Base-by-base conservation (phyloP, 2,113 vertebrate genomes). In the Notiomystis cincta region DNA sequence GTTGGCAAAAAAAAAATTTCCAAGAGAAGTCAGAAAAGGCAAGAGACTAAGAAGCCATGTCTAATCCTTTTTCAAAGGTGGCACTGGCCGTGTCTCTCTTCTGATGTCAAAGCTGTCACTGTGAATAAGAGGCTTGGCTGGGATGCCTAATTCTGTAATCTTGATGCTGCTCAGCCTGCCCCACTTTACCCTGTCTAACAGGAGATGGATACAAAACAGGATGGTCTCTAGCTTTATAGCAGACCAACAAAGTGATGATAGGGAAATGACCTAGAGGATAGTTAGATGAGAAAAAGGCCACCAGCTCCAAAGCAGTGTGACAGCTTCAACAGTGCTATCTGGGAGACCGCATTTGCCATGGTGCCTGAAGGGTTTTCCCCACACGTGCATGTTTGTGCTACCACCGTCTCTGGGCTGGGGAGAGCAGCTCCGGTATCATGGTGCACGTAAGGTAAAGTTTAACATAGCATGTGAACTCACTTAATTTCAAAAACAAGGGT, bases 311-410 rank as follows among this genome's bases (percentile, higher is more conserved):
- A 56, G 51, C 2, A 56, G 44, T 15, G 11, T 3, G 35, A 22
- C 48, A 77, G 24, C 24, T 77, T 91, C 57, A 70, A 33, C n/a
- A 70, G 7, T 1, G 10, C 70, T 85, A 58, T 27, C 31, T 42
- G 37, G 50, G 30, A 82, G 38, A 60, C 3, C 1, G 3, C 2
- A 6, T 9, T 9, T 44, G 44, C 28, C 2, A 0, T 53, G 38
- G 31, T 23, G 27, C 28, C 45, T 2, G 2, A 65, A 45, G 14
- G 31, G 25, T 91, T 62, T 86, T 61, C 73, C 28, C 45, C 23
- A 5, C 2, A 1, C 0, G 0, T 6, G 70, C 45, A 30, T 45
- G 19, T 37, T 28, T 64, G 50, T 0, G 0, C 17, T 27, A 31
- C 21, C 2, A 13, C 13, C 4, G 10, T 15, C 33, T 35, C 57